phyloP scores from a whole-genome alignment of 2,797 vertebrate species.

The Dendrocincla fuliginosa region DNA sequence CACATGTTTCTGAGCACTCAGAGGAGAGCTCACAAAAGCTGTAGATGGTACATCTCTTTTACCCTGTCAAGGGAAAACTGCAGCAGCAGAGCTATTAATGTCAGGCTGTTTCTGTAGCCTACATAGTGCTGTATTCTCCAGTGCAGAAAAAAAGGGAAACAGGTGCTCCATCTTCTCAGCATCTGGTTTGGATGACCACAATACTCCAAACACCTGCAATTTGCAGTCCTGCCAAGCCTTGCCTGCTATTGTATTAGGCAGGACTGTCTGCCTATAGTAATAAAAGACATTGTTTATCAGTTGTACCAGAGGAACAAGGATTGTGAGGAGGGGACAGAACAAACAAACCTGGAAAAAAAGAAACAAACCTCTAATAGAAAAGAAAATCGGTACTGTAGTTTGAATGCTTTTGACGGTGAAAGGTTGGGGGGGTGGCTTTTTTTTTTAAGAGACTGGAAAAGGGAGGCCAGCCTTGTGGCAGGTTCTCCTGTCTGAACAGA shows the following conservation, averaged over 20 bases:
- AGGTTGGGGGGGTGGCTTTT: neutral
- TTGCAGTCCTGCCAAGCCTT: constrained; percentile 62
- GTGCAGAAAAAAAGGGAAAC: constrained; percentile 85
- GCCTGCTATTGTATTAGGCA: constrained; percentile 76
- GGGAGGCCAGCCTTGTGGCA: neutral
- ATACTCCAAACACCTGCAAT: constrained; percentile 77
- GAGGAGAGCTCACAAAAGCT: neutral
- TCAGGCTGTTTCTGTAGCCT: constrained; percentile 14
- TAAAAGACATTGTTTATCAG: constrained; percentile 76
- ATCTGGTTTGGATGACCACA: constrained; percentile 81
- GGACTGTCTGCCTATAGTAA: constrained; percentile 71
- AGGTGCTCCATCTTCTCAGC: constrained; percentile 83
- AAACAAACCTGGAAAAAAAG: constrained; percentile 49
- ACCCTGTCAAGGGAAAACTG: constrained; percentile 43
- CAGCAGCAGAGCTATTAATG: neutral
- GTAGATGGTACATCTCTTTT: constrained; percentile 33
- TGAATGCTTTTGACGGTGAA: constrained; percentile 12
- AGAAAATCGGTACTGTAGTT: constrained; percentile 10
- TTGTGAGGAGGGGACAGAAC: constrained; percentile 62
- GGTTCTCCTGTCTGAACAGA: neutral
- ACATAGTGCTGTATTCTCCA: constrained; percentile 23
- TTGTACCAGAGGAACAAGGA: constrained; percentile 55
- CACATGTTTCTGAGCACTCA: neutral
- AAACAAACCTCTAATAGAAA: neutral
- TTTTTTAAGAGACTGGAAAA: neutral